Evolutionary conservation across 2,888 invertebrate species (phyloP).

Genomic region (Orchestes rusci): DNA sequence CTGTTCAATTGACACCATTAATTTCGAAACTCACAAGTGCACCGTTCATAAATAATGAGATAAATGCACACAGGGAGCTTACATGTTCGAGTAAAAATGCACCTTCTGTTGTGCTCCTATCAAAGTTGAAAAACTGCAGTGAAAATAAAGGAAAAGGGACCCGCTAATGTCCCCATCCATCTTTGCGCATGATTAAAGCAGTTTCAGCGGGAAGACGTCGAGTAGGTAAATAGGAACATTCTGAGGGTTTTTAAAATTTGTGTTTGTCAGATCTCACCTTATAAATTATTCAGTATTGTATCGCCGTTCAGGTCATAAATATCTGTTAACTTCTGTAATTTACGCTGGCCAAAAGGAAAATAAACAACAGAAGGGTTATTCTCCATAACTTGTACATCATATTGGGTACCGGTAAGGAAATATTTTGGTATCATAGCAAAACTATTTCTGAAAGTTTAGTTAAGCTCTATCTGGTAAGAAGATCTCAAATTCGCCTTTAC

Average conservation of each 20-base stretch:
- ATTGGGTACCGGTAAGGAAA: too few relatives aligned
- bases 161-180: slow-evolving; percentile 24
- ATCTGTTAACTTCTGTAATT: slow-evolving; percentile 39
- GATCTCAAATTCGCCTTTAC: too few relatives aligned
- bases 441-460: too few relatives aligned
- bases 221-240: slow-evolving; percentile 41
- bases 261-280: slow-evolving; percentile 44
- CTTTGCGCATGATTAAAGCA: slow-evolving; percentile 33
- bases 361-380: slow-evolving; percentile 28
- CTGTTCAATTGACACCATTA: too few relatives aligned
- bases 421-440: too few relatives aligned
- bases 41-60: too few relatives aligned
- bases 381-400: too few relatives aligned
- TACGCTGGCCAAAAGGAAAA: slow-evolving; percentile 36
- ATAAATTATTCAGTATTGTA: slow-evolving; percentile 44
- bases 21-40: too few relatives aligned
- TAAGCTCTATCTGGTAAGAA: too few relatives aligned
- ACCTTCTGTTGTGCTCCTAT: slow-evolving; percentile 7
- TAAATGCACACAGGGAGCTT: slow-evolving; percentile 11
- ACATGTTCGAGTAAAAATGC: slow-evolving; percentile 10
- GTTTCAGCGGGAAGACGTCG: slow-evolving; percentile 36
- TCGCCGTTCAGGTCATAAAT: slow-evolving; percentile 39
- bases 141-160: slow-evolving; percentile 7
- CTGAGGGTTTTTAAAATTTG: slow-evolving; percentile 42
- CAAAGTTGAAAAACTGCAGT: too few relatives aligned